phyloP scores from a whole-genome alignment of 2,888 invertebrate species.

The Tridacna crocea region DNA sequence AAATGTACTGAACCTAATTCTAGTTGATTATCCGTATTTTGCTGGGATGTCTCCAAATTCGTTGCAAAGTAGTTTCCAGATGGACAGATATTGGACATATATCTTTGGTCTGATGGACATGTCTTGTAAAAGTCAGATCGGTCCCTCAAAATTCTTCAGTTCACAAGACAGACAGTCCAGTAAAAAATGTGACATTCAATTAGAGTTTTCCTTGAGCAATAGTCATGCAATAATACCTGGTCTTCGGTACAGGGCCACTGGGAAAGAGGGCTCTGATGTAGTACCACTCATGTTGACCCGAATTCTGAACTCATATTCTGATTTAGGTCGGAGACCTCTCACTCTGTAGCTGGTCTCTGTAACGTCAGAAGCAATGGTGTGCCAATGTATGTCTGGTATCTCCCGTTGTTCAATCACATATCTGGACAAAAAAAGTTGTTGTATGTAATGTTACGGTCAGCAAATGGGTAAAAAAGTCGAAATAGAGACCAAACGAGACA shows the following conservation, averaged over 20 bases:
- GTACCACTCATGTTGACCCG: slow-evolving; percentile 96
- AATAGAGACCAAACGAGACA: too few species aligned
- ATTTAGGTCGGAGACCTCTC: slow-evolving; percentile 90
- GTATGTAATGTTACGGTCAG: neutral
- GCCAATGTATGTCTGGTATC: slow-evolving; percentile 73
- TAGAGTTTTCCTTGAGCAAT: too few species aligned
- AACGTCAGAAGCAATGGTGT: slow-evolving; percentile 66
- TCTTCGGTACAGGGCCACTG: slow-evolving; percentile 86
- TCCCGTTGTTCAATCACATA: slow-evolving; percentile 73
- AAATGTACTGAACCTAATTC: too few species aligned
- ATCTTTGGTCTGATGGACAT: too few species aligned
- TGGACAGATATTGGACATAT: too few species aligned
- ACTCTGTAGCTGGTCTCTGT: slow-evolving; percentile 73
- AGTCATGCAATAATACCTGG: slow-evolving; percentile 62
- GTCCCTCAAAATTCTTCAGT: too few species aligned
- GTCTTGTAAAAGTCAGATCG: too few species aligned
- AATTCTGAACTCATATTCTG: slow-evolving; percentile 97
- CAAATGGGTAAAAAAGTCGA: neutral
- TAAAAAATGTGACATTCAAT: too few species aligned
- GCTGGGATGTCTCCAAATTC: too few species aligned
- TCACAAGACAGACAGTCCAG: too few species aligned
- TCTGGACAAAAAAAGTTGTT: slow-evolving; percentile 24
- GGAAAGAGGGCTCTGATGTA: slow-evolving; percentile 97
- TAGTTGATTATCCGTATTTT: too few species aligned
- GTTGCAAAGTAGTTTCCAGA: too few species aligned